Conservation (phyloP, 2,888 invertebrate genomes). For the Allophyes oxyacanthae region DNA sequence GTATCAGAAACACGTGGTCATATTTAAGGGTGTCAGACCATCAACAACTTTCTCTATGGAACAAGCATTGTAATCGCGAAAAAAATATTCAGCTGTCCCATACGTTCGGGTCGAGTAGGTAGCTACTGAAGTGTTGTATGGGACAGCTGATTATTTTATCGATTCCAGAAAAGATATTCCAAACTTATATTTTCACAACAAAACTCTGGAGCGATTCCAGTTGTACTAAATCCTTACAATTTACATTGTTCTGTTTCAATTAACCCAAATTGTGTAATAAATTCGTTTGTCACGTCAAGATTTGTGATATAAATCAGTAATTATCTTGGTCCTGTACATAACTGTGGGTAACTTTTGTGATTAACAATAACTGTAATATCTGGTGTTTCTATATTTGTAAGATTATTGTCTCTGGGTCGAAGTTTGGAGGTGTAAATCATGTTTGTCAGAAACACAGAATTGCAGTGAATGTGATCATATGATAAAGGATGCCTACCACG, state of each 20-base stretch:
- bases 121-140: no score
- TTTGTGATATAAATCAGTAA: constrained; percentile 59
- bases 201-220: constrained; percentile 23
- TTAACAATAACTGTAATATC: constrained; percentile 33
- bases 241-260: constrained; percentile 62
- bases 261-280: constrained; percentile 58
- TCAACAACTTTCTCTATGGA: no score
- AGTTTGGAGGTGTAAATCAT: constrained; percentile 3
- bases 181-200: constrained; percentile 9
- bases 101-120: no score
- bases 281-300: constrained; percentile 61
- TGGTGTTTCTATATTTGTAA: constrained; percentile 12
- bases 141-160: no score
- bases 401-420: background rate
- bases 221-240: constrained; percentile 12
- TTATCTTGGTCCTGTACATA: constrained; percentile 48
- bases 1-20: no score
- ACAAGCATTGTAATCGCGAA: no score
- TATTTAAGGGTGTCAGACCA: no score
- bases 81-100: no score
- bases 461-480: no score
- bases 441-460: no score
- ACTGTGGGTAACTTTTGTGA: constrained; percentile 35
- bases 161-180: background rate
- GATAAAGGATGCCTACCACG: no score